Percentiles rank a stretch among this genome's conserved stretches.
Evolutionary conservation across 2,113 vertebrate genomes (phyloP).

Genomic region (Leptocoma aspasia): DNA sequence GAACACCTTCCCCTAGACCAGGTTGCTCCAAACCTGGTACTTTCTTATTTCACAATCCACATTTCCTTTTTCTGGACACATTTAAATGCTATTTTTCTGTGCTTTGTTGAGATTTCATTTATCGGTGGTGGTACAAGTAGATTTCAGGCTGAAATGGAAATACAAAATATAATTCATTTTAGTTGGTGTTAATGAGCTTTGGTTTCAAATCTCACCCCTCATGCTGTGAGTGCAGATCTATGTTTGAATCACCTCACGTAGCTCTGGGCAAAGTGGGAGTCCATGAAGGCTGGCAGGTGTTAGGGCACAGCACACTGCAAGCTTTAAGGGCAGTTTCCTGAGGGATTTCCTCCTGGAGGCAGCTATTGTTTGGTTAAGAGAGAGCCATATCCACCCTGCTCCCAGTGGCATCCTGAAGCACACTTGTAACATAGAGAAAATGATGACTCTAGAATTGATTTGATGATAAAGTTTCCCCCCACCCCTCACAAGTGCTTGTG

Average conservation of each 20-base stretch:
- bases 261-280: background rate
- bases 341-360: constrained; percentile 22
- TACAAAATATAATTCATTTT: background rate
- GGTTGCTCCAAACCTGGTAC: background rate
- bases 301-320: background rate
- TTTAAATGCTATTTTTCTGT: background rate
- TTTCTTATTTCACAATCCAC: background rate
- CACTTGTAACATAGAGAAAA: background rate
- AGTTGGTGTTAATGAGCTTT: background rate
- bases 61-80: background rate
- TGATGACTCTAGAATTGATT: background rate
- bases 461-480: constrained; percentile 13
- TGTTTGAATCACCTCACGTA: rapidly evolving
- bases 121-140: background rate
- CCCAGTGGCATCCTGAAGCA: constrained; percentile 3
- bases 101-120: background rate
- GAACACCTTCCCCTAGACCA: background rate
- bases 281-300: background rate
- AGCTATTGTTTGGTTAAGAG: constrained; percentile 21
- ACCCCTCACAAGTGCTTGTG: constrained; percentile 12
- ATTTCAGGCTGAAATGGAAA: background rate
- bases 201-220: background rate
- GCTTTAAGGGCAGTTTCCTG: constrained; percentile 4
- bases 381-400: background rate
- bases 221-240: background rate